Conservation (phyloP, 1,140 invertebrate species). For the Capitella teleta region DNA sequence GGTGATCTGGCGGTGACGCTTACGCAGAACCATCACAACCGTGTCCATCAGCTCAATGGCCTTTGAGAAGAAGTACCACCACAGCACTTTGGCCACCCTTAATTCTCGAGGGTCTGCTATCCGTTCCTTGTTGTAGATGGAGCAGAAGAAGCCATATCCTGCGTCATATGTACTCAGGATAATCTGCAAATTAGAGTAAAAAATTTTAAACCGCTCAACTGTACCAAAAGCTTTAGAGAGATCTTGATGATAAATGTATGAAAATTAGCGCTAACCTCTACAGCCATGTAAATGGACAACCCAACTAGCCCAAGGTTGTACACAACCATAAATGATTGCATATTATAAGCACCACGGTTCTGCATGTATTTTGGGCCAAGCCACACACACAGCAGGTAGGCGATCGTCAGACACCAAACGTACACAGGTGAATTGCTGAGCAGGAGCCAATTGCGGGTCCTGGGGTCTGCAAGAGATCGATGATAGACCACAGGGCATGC, state of each 20-base stretch:
- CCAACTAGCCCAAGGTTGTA: conserved; percentile 31
- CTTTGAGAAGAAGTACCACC: conserved; percentile 21
- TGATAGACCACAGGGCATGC: background rate
- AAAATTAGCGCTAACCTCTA: conserved; percentile 11
- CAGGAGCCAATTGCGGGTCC: conserved; percentile 14
- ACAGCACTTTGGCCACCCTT: conserved; percentile 14
- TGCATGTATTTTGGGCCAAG: conserved; percentile 30
- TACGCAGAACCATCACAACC: conserved; percentile 49
- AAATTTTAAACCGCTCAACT: background rate
- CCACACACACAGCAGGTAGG: conserved; percentile 14
- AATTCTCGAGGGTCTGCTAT: conserved; percentile 11
- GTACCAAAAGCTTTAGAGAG: background rate
- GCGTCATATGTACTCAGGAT: conserved; percentile 4
- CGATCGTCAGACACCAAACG: conserved; percentile 9
- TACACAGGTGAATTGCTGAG: conserved; percentile 11
- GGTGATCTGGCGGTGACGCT: conserved; percentile 62
- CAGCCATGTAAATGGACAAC: conserved; percentile 27
- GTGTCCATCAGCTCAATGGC: conserved; percentile 19
- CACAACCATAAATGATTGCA: conserved; percentile 22
- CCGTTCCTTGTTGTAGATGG: conserved; percentile 10
- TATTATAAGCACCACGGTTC: conserved; percentile 21
- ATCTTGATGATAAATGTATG: background rate
- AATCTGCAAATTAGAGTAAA: conserved; percentile 4
- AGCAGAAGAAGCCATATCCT: conserved; percentile 6
- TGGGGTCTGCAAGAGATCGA: conserved; percentile 6